Percentiles rank a stretch among this genome's conserved stretches.
phyloP scores from a whole-genome alignment of 2,888 invertebrate genomes.

The Pseudococcus longispinus region DNA sequence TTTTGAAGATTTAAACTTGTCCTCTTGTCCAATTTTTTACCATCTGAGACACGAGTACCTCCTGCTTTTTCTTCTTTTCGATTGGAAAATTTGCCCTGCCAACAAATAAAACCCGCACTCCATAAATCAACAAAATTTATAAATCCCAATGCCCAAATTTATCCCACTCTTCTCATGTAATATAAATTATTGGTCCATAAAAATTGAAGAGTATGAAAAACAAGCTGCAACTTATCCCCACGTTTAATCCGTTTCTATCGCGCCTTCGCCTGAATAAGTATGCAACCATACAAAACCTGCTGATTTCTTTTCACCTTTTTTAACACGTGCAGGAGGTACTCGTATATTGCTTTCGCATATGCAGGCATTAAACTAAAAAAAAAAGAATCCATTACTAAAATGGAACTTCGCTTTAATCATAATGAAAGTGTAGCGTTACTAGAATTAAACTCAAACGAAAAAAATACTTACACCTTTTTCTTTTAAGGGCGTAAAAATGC shows the following conservation, averaged over 20 bases:
- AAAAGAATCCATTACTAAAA: conserved; percentile 24
- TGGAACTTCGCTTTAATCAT: not conserved
- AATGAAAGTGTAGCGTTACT: conserved; percentile 20
- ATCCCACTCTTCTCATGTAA: not conserved
- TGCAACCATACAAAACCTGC: not conserved
- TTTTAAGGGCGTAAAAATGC: not conserved
- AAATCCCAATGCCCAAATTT: not conserved
- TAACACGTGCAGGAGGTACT: not conserved
- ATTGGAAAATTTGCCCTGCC: not conserved
- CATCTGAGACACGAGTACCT: not conserved
- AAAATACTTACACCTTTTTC: not conserved
- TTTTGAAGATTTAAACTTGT: not conserved
- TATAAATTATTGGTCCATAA: not conserved
- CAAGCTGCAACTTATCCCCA: not conserved
- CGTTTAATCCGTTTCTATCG: not conserved
- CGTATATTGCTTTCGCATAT: not conserved
- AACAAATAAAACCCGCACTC: not conserved
- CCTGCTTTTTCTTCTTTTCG: not conserved
- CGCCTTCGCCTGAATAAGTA: not conserved
- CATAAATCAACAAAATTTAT: not conserved
- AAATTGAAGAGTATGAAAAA: not conserved
- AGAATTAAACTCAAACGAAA: conserved; percentile 3
- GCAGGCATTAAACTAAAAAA: not conserved
- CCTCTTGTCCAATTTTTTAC: not conserved
- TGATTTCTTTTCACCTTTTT: not conserved